Conservation (phyloP, 2,888 invertebrate species). For the Hybos culiciformis region DNA sequence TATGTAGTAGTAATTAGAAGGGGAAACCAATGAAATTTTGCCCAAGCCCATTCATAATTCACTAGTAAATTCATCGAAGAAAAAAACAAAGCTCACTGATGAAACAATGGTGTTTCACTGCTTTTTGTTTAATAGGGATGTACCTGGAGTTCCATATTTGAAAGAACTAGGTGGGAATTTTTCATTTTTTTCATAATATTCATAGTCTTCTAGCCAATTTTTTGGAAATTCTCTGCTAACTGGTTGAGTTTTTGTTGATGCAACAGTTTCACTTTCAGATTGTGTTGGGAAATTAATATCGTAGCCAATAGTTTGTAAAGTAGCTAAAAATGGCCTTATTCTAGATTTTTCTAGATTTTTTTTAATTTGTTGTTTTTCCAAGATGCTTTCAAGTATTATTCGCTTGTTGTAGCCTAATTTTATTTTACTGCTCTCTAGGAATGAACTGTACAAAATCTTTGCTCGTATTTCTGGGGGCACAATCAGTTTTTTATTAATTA, state of each 20-base stretch:
- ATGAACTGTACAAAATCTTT: conserved; percentile 25
- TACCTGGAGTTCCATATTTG: conserved; percentile 18
- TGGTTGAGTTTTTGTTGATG: neutral
- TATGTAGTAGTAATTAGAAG: too few relatives aligned
- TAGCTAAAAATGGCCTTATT: conserved; percentile 39
- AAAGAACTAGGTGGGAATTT: conserved; percentile 27
- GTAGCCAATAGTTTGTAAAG: conserved; percentile 33
- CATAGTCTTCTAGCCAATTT: conserved; percentile 68
- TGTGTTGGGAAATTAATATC: neutral
- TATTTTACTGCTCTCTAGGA: conserved; percentile 28
- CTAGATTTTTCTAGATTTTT: conserved; percentile 21
- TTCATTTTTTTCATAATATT: conserved; percentile 42
- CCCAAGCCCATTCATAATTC: too few relatives aligned
- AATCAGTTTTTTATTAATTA: too few relatives aligned
- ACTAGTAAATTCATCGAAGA: too few relatives aligned
- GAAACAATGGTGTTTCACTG: too few relatives aligned
- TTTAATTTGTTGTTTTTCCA: conserved; percentile 11
- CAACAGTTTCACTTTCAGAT: neutral
- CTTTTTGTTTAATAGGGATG: too few relatives aligned
- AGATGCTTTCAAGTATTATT: conserved; percentile 10
- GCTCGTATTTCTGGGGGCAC: conserved; percentile 9
- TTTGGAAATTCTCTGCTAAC: conserved; percentile 15
- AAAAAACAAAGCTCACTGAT: too few relatives aligned
- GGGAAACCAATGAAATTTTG: too few relatives aligned
- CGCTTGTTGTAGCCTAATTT: conserved; percentile 16